Evolutionary conservation across 2,113 vertebrate genomes (phyloP).

Genomic region (Phycodurus eques): DNA sequence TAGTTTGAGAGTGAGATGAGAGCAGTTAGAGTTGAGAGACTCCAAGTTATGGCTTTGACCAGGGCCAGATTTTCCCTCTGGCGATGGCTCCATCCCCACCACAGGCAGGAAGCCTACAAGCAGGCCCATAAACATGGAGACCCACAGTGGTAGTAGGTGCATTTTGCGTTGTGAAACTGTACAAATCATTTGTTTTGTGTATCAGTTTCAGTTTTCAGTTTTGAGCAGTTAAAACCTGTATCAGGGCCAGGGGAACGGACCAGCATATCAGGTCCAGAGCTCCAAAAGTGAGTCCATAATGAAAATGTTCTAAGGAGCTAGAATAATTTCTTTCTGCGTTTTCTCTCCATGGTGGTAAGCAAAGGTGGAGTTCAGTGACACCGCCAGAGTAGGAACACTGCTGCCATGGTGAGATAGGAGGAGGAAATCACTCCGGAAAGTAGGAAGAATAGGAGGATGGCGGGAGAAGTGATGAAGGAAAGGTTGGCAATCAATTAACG

Average conservation of each 20-base stretch:
- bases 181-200: slow-evolving; percentile 6
- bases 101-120: slow-evolving; percentile 79
- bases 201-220: slow-evolving; percentile 24
- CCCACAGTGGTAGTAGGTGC: slow-evolving; percentile 68
- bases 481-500: not conserved
- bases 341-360: slow-evolving; percentile 88
- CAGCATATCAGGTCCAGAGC: slow-evolving; percentile 67
- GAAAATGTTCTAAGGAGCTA: slow-evolving; percentile 58
- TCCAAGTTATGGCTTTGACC: slow-evolving; percentile 16
- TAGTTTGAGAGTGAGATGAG: slow-evolving; percentile 83
- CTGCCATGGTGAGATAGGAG: slow-evolving; percentile 54
- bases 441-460: not conserved
- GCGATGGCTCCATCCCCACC: slow-evolving; percentile 73
- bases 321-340: slow-evolving; percentile 95
- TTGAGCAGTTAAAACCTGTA: slow-evolving; percentile 22
- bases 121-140: slow-evolving; percentile 76
- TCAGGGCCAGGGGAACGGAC: slow-evolving; percentile 17
- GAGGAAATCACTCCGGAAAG: slow-evolving; percentile 9
- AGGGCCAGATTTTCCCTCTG: slow-evolving; percentile 48
- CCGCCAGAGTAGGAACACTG: slow-evolving; percentile 42
- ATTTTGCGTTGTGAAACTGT: slow-evolving; percentile 30
- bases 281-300: slow-evolving; percentile 69
- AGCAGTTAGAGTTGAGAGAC: slow-evolving; percentile 78
- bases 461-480: not conserved
- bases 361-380: slow-evolving; percentile 60